Percentiles rank a stretch among this genome's conserved stretches.
phyloP scores from a whole-genome alignment of 2,888 invertebrate species.

The Germaria angustata region DNA sequence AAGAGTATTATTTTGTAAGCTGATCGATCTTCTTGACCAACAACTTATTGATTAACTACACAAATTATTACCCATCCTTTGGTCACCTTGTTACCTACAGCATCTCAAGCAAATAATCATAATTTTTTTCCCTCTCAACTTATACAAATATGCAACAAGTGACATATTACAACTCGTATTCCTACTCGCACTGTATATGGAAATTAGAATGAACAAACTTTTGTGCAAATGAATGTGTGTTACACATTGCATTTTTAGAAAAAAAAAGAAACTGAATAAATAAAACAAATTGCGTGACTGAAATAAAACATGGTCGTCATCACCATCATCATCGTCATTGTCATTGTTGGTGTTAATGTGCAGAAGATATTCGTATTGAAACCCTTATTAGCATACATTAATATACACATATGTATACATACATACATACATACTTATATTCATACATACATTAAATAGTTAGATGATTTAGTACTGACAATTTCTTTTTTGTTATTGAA shows the following conservation, averaged over 20 bases:
- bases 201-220: slow-evolving; percentile 46
- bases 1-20: no score
- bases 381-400: slow-evolving; percentile 23
- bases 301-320: slow-evolving; percentile 41
- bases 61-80: no score
- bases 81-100: slow-evolving; percentile 16
- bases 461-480: not conserved
- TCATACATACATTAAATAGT: not conserved
- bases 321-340: not conserved
- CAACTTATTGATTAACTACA: no score
- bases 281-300: slow-evolving; percentile 60
- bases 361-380: not conserved
- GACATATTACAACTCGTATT: slow-evolving; percentile 39
- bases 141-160: slow-evolving; percentile 56
- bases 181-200: slow-evolving; percentile 23
- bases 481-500: slow-evolving; percentile 14
- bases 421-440: not conserved
- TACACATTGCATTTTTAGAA: slow-evolving; percentile 11
- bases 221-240: not conserved
- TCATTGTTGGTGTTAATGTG: not conserved
- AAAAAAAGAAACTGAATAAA: not conserved
- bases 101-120: slow-evolving; percentile 26
- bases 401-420: slow-evolving; percentile 11
- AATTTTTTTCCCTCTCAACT: slow-evolving; percentile 8
- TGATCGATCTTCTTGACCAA: no score